Conservation (phyloP, 2,113 vertebrate species). For the Syngnathoides biaculeatus region DNA sequence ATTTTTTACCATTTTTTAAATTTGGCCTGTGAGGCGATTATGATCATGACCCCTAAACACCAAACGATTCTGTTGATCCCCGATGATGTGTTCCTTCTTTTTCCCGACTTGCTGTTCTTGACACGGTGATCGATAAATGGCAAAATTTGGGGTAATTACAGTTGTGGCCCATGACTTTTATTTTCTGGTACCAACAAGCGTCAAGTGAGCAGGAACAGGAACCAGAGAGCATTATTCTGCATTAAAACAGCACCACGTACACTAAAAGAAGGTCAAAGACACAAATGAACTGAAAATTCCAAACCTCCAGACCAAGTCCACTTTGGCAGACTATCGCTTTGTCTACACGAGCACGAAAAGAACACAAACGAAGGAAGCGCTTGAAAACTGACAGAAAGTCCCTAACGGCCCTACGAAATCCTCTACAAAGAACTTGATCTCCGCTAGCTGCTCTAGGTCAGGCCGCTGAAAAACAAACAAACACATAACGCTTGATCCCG, state of each 20-base stretch:
- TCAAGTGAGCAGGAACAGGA: not conserved
- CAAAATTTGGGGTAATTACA: not conserved
- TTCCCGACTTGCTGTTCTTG: too few relatives aligned
- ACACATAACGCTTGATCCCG: slow-evolving; percentile 33
- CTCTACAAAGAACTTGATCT: slow-evolving; percentile 45
- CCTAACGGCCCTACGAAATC: slow-evolving; percentile 39
- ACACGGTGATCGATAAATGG: too few relatives aligned
- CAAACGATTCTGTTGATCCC: too few relatives aligned
- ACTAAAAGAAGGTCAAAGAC: slow-evolving; percentile 19
- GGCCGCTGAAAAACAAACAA: slow-evolving; percentile 29
- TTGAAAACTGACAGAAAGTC: slow-evolving; percentile 38
- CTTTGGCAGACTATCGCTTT: slow-evolving; percentile 19
- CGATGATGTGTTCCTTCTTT: too few relatives aligned
- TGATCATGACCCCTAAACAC: too few relatives aligned
- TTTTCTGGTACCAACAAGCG: not conserved
- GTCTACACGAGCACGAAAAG: slow-evolving; percentile 41
- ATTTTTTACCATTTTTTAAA: too few relatives aligned
- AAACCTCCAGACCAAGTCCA: slow-evolving; percentile 2
- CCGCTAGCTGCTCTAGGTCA: slow-evolving; percentile 45
- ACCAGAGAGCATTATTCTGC: not conserved
- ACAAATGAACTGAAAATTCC: not conserved
- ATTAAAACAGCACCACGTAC: slow-evolving; percentile 6
- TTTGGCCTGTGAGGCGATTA: too few relatives aligned
- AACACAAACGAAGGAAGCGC: slow-evolving; percentile 27
- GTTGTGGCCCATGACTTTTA: not conserved